phyloP scores from a whole-genome alignment of 2,797 vertebrate species.

The Bryconaethiops microstoma region DNA sequence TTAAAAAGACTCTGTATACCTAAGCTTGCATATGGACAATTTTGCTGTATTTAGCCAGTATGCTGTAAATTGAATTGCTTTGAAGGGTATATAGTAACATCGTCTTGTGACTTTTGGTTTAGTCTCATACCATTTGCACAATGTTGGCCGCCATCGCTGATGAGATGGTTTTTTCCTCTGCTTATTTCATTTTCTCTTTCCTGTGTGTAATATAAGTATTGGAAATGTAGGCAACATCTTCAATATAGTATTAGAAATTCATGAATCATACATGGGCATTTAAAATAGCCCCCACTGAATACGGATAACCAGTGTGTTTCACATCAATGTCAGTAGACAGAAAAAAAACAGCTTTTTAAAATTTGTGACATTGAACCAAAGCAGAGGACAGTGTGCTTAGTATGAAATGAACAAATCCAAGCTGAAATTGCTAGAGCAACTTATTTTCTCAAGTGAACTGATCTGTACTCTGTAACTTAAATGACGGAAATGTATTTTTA shows the following conservation, averaged over 20 bases:
- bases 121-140: background rate
- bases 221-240: background rate
- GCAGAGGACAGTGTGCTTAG: background rate
- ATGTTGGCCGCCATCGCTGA: background rate
- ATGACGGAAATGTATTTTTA: background rate
- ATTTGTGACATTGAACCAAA: background rate
- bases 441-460: no score
- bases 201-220: slow-evolving; percentile 17
- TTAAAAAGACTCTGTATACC: background rate
- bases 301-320: background rate
- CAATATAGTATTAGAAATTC: slow-evolving; percentile 6
- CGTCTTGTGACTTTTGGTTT: background rate
- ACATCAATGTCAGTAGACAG: background rate
- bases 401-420: background rate
- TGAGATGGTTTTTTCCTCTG: background rate
- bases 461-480: no score
- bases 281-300: background rate
- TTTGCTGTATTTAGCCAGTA: slow-evolving; percentile 39
- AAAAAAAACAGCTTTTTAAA: background rate
- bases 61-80: slow-evolving; percentile 52
- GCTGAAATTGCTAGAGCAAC: background rate
- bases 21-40: slow-evolving; percentile 9
- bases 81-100: slow-evolving; percentile 29
- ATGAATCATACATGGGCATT: background rate
- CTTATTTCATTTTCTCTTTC: slow-evolving; percentile 19